phyloP scores from a whole-genome alignment of 2,888 invertebrate species.

The Drosophila merina region DNA sequence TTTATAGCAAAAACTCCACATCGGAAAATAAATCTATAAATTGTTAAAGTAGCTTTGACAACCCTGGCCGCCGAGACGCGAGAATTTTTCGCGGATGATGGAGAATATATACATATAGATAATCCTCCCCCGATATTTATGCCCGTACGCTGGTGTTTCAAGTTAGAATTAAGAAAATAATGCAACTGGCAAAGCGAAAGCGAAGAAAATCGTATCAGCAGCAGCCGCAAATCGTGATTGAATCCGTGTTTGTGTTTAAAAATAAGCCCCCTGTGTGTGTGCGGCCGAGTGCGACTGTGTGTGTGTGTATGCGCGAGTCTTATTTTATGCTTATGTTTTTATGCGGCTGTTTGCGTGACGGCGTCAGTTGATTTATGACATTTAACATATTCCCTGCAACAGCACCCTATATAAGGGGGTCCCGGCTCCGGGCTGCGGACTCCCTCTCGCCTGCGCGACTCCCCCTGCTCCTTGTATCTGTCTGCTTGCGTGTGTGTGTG shows the following conservation, averaged over 20 bases:
- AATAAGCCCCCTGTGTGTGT: constrained; percentile 6
- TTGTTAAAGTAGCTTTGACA: too few relatives aligned
- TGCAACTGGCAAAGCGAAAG: neutral
- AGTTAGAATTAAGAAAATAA: neutral
- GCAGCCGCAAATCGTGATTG: neutral
- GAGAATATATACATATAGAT: constrained; percentile 2
- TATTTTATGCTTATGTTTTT: constrained; percentile 55
- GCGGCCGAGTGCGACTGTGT: constrained; percentile 16
- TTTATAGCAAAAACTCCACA: too few relatives aligned
- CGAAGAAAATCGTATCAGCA: neutral
- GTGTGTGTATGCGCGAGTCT: constrained; percentile 14
- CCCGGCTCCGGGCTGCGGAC: neutral
- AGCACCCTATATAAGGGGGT: neutral
- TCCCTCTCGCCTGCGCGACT: neutral
- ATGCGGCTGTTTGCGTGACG: constrained; percentile 64
- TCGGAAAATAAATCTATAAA: too few relatives aligned
- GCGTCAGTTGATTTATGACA: constrained; percentile 71
- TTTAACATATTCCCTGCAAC: constrained; percentile 57
- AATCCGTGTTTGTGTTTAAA: constrained; percentile 1
- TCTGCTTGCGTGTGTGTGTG: constrained; percentile 24
- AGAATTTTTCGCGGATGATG: constrained; percentile 1
- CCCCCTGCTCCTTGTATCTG: constrained; percentile 15
- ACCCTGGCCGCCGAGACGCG: neutral
- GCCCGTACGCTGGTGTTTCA: constrained; percentile 1
- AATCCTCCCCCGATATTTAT: constrained; percentile 2